phyloP scores from a whole-genome alignment of 2,113 vertebrate species.

The Oreochromis niloticus region DNA sequence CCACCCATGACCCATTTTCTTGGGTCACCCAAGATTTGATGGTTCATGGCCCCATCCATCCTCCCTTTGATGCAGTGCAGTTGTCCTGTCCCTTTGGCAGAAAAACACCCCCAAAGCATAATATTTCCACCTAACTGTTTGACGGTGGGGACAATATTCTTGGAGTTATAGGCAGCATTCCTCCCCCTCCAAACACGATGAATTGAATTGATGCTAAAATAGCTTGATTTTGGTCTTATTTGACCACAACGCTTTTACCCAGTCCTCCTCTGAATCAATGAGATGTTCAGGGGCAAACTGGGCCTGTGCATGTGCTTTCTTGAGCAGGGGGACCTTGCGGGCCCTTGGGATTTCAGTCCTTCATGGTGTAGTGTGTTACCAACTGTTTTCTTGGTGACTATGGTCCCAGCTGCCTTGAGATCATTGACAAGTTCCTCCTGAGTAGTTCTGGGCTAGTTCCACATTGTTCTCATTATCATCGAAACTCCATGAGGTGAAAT shows the following conservation, averaged over 20 bases:
- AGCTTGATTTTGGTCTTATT: not conserved
- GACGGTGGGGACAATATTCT: not conserved
- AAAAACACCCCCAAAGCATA: not conserved
- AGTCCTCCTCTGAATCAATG: not conserved
- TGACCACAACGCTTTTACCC: not conserved
- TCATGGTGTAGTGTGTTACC: not conserved
- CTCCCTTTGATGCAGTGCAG: not conserved
- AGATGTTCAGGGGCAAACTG: not conserved
- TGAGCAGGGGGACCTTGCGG: not conserved
- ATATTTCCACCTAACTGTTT: not conserved
- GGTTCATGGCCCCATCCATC: not conserved
- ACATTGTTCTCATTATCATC: not conserved
- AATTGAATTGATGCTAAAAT: not conserved
- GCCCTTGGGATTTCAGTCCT: not conserved
- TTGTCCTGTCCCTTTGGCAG: not conserved
- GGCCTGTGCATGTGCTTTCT: not conserved
- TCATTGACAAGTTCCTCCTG: not conserved
- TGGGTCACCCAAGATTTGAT: not conserved
- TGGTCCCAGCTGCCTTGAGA: not conserved
- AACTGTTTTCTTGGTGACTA: not conserved
- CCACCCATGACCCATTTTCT: not conserved
- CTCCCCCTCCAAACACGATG: fast-evolving
- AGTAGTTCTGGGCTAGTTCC: not conserved
- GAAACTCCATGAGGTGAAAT: not conserved
- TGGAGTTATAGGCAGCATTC: not conserved